Evolutionary conservation across 2,113 vertebrate genomes (phyloP).

Genomic region (Festucalex cinctus): DNA sequence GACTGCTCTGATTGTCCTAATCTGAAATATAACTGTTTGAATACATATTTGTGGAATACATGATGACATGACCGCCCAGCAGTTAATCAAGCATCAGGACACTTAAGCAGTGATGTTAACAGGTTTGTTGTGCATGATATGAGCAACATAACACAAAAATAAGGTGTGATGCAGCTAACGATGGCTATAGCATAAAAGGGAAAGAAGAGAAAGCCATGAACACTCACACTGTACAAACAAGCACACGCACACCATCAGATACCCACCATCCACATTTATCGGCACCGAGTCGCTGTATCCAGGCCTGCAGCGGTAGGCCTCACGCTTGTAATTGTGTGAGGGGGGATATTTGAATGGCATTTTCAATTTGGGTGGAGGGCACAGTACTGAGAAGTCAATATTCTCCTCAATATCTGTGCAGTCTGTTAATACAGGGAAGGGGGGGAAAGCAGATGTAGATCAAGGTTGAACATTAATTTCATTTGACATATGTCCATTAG

Average conservation of each 20-base stretch:
- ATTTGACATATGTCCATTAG: constrained; percentile 31
- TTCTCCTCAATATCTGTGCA: constrained; percentile 82
- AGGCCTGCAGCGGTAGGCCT: constrained; percentile 74
- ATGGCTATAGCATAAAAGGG: constrained; percentile 47
- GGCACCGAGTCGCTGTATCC: constrained; percentile 78
- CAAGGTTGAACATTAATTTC: constrained; percentile 40
- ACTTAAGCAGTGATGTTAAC: background rate
- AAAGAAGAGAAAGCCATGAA: constrained; percentile 32
- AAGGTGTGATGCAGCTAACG: constrained; percentile 9
- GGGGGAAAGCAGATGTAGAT: constrained; percentile 59
- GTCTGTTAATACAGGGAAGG: constrained; percentile 75
- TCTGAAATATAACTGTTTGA: background rate
- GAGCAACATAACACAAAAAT: background rate
- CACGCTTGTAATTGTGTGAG: constrained; percentile 73
- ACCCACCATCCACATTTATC: constrained; percentile 77
- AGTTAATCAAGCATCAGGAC: constrained; percentile 45
- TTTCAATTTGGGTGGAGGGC: constrained; percentile 76
- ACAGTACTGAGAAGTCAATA: constrained; percentile 78
- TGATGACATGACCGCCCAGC: constrained; percentile 49
- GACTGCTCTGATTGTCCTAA: background rate
- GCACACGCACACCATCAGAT: constrained; percentile 38
- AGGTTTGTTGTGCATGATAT: background rate
- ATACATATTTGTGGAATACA: constrained; percentile 8
- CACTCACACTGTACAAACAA: constrained; percentile 12
- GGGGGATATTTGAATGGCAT: constrained; percentile 75